Percentiles rank a stretch among this genome's conserved stretches.
Evolutionary conservation across 2,113 vertebrate species (phyloP).

Genomic region (Etheostoma cragini): DNA sequence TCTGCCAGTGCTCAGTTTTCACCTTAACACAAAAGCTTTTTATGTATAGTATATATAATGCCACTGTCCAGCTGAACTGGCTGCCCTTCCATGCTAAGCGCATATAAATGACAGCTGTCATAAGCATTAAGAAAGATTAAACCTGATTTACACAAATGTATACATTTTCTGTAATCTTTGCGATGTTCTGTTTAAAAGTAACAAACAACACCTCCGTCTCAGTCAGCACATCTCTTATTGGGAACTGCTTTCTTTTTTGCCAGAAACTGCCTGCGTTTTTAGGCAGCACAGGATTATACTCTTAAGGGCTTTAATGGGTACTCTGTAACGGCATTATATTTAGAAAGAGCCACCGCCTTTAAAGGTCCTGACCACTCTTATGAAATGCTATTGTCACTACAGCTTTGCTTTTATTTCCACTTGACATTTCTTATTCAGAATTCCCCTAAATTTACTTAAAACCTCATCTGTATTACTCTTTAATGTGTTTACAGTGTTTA

Average conservation of each 20-base stretch:
- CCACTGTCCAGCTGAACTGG: slow-evolving; percentile 47
- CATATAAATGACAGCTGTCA: slow-evolving; percentile 77
- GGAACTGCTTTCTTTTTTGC: slow-evolving; percentile 16
- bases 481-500: slow-evolving; percentile 37
- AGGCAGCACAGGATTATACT: slow-evolving; percentile 72
- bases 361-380: slow-evolving; percentile 8
- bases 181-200: slow-evolving; percentile 46
- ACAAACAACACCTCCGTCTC: slow-evolving; percentile 63
- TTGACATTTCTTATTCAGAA: background rate
- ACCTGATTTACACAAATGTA: slow-evolving; percentile 59
- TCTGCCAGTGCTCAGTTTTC: slow-evolving; percentile 19
- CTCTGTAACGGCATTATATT: slow-evolving; percentile 67
- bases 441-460: background rate
- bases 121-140: slow-evolving; percentile 74
- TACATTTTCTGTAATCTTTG: slow-evolving; percentile 72
- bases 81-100: slow-evolving; percentile 54
- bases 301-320: slow-evolving; percentile 74
- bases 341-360: slow-evolving; percentile 33
- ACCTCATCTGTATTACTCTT: slow-evolving; percentile 45
- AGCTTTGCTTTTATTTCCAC: slow-evolving; percentile 26
- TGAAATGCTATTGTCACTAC: slow-evolving; percentile 42
- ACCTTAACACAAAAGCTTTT: slow-evolving; percentile 25
- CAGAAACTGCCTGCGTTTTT: slow-evolving; percentile 47
- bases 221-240: background rate
- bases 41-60: background rate